Percentiles rank a stretch among this genome's conserved stretches.
These are phyloP conservation scores for Elymnias hypermnestra DNA, from an alignment of 1,140 invertebrate genomes.

Conservation along the genomic window DNA sequence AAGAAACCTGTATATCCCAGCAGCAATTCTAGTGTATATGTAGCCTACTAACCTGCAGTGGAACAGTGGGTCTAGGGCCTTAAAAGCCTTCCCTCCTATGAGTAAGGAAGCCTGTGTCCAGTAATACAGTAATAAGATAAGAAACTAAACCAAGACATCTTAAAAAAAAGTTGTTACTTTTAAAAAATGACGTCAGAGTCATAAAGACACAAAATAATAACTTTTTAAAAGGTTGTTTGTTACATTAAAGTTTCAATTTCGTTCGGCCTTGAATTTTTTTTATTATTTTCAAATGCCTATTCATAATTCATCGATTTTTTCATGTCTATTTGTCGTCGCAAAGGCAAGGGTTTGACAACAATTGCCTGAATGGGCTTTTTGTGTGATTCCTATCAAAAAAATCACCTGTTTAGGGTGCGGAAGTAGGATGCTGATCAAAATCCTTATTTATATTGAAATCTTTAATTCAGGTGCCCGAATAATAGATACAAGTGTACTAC, in stretches of 20 bases:
- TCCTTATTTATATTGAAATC: conserved; percentile 34
- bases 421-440: conserved; percentile 54
- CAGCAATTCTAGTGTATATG: too few relatives aligned
- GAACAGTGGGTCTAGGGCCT: too few relatives aligned
- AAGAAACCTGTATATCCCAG: too few relatives aligned
- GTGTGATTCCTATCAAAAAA: conserved; percentile 26
- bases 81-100: too few relatives aligned
- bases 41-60: too few relatives aligned
- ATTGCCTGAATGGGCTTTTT: conserved; percentile 47
- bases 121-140: too few relatives aligned
- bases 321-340: conserved; percentile 7
- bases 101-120: too few relatives aligned
- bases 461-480: conserved; percentile 27
- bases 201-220: conserved; percentile 5
- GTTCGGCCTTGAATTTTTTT: conserved; percentile 28
- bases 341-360: conserved; percentile 44
- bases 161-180: not conserved
- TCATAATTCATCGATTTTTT: conserved; percentile 22
- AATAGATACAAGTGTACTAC: conserved; percentile 7
- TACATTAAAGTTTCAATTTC: conserved; percentile 28
- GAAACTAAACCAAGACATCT: too few relatives aligned
- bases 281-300: conserved; percentile 13
- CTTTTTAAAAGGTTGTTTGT: conserved; percentile 5
- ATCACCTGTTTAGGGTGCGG: conserved; percentile 52
- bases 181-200: not conserved